These are phyloP conservation scores for Serrognathus titanus DNA, from an alignment of 2,888 invertebrate species.

Conservation along the genomic window DNA sequence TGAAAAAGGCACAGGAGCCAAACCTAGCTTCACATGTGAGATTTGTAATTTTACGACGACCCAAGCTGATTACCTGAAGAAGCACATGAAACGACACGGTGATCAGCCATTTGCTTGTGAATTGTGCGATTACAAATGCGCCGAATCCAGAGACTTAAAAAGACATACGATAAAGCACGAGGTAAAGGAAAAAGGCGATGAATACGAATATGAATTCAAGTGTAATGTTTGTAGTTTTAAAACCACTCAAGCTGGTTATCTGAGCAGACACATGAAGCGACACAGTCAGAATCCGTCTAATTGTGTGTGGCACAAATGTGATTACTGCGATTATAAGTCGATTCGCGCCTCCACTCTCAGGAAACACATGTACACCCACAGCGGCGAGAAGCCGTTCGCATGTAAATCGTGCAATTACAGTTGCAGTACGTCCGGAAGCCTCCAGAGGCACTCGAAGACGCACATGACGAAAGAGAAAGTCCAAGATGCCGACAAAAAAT, in stretches of 20 bases:
- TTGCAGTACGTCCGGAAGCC: slow-evolving; percentile 28
- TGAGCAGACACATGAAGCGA: too few species aligned
- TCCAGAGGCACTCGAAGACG: slow-evolving; percentile 32
- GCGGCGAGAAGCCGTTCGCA: slow-evolving; percentile 22
- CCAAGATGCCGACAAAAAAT: neutral
- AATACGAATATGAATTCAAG: neutral
- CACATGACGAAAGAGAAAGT: slow-evolving; percentile 26
- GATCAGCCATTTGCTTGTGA: too few species aligned
- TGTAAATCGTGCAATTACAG: slow-evolving; percentile 42
- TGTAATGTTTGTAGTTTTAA: too few species aligned
- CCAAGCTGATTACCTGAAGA: neutral
- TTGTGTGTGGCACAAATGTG: too few species aligned
- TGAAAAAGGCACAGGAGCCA: neutral
- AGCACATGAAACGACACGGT: neutral
- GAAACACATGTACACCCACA: neutral
- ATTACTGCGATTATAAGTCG: too few species aligned
- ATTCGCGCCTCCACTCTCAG: too few species aligned
- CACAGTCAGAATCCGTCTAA: too few species aligned
- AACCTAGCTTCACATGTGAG: neutral
- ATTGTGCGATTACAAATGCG: neutral
- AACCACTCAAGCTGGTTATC: too few species aligned
- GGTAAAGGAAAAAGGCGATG: neutral
- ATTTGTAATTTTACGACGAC: too few species aligned
- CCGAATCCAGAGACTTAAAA: slow-evolving; percentile 15
- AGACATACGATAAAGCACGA: slow-evolving; percentile 23